Conservation (phyloP, 1,140 invertebrate genomes). For the Pteromalus puparum region DNA sequence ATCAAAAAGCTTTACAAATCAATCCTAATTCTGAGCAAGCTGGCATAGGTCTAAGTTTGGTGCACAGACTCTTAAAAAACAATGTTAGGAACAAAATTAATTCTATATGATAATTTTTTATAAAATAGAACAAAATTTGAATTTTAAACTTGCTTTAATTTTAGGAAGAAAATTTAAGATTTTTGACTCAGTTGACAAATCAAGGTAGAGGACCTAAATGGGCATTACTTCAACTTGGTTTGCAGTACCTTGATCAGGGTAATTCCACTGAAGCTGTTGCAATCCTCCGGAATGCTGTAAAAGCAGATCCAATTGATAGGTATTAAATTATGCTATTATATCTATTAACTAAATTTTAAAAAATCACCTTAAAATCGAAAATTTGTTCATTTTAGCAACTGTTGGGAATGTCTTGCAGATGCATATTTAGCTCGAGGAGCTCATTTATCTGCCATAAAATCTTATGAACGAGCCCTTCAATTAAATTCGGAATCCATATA, state of each 20-base stretch:
- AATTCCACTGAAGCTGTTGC: conserved; percentile 84
- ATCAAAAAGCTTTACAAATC: conserved; percentile 87
- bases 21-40: conserved; percentile 81
- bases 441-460: conserved; percentile 88
- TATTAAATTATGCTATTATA: conserved; percentile 62
- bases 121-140: conserved; percentile 39
- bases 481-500: conserved; percentile 83
- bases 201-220: conserved; percentile 80
- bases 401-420: conserved; percentile 92
- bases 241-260: conserved; percentile 84
- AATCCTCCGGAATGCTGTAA: conserved; percentile 85
- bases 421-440: conserved; percentile 90
- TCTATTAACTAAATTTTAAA: background rate
- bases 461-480: conserved; percentile 86
- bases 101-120: conserved; percentile 16
- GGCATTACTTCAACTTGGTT: conserved; percentile 87
- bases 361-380: conserved; percentile 21
- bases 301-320: conserved; percentile 82
- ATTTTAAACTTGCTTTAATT: conserved; percentile 19
- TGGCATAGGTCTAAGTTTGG: conserved; percentile 84
- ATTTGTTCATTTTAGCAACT: conserved; percentile 72
- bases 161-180: conserved; percentile 81
- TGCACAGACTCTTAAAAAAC: conserved; percentile 82
- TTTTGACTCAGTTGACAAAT: conserved; percentile 79
- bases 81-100: conserved; percentile 72